Percentiles rank a stretch among this genome's conserved stretches.
These are phyloP conservation scores for Amblyjoppa fuscipennis DNA, from an alignment of 2,888 invertebrate species.

Conservation along the genomic window DNA sequence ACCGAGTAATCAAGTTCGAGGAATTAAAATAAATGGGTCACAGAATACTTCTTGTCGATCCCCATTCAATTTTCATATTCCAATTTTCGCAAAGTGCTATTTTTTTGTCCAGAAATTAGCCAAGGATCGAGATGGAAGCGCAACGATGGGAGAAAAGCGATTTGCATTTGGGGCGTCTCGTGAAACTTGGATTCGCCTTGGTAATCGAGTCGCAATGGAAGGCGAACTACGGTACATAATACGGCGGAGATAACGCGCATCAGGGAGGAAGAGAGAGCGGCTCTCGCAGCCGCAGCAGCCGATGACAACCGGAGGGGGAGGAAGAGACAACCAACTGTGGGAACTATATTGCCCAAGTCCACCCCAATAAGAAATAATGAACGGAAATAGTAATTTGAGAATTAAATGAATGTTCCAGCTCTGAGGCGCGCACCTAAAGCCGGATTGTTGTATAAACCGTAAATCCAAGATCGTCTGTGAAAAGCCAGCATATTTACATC, in stretches of 20 bases:
- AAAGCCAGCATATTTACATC: not conserved
- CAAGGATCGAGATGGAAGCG: not conserved
- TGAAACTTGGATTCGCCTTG: not conserved
- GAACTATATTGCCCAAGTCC: slow-evolving; percentile 55
- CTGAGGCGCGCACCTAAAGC: not conserved
- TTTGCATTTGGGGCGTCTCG: not conserved
- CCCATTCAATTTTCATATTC: not conserved
- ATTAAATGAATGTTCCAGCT: slow-evolving; percentile 32
- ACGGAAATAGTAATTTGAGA: slow-evolving; percentile 66
- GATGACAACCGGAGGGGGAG: slow-evolving; percentile 25
- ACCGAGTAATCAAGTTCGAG: slow-evolving; percentile 3
- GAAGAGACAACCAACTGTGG: slow-evolving; percentile 31
- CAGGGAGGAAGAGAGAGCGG: not conserved
- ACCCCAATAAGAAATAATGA: slow-evolving; percentile 65
- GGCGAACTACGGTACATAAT: not conserved
- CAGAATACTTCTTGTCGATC: not conserved
- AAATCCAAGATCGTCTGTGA: not conserved
- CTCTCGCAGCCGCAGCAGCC: not conserved
- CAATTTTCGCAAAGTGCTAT: too few relatives aligned
- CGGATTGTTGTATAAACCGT: slow-evolving; percentile 2
- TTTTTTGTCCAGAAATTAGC: not conserved
- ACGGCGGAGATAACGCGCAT: not conserved
- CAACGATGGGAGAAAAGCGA: not conserved
- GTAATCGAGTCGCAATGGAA: not conserved
- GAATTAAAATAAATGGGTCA: not conserved